Conservation (phyloP, 2,888 invertebrate genomes). For the Drosophila prostipennis region DNA sequence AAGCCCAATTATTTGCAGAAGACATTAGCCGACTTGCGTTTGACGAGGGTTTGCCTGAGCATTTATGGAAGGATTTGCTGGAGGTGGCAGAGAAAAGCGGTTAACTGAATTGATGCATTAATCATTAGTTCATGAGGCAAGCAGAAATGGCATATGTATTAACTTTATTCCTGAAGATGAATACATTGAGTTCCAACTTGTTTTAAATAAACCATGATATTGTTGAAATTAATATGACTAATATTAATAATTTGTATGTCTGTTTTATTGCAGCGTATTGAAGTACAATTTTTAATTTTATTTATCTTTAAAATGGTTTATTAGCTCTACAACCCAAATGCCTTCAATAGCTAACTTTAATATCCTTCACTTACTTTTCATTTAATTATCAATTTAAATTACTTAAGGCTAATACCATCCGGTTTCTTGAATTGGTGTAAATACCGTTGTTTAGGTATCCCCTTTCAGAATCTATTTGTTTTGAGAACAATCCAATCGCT, state of each 20-base stretch:
- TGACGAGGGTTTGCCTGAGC: slow-evolving; percentile 37
- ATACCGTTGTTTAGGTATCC: neutral
- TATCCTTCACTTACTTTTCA: too few species aligned
- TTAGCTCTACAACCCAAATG: too few species aligned
- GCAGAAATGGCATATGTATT: neutral
- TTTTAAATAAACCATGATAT: too few species aligned
- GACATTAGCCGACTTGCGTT: slow-evolving; percentile 48
- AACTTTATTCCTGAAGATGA: too few species aligned
- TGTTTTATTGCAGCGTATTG: too few species aligned
- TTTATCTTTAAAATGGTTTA: too few species aligned
- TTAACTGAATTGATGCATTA: slow-evolving; percentile 39
- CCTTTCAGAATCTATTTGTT: neutral
- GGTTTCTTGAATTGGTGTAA: neutral
- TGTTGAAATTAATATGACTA: too few species aligned
- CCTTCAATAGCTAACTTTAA: too few species aligned
- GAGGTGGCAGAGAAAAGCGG: slow-evolving; percentile 4
- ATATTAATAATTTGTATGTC: too few species aligned
- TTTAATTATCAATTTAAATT: neutral
- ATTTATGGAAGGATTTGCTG: slow-evolving; percentile 53
- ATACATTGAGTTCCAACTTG: too few species aligned
- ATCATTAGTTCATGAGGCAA: slow-evolving; percentile 15
- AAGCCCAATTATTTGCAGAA: slow-evolving; percentile 77
- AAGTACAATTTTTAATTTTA: too few species aligned
- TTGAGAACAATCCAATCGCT: neutral
- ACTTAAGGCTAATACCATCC: neutral